Percentiles rank a stretch among this genome's conserved stretches.
These are phyloP conservation scores for Scolopax mira DNA, from an alignment of 2,113 vertebrate genomes.

Conservation along the genomic window DNA sequence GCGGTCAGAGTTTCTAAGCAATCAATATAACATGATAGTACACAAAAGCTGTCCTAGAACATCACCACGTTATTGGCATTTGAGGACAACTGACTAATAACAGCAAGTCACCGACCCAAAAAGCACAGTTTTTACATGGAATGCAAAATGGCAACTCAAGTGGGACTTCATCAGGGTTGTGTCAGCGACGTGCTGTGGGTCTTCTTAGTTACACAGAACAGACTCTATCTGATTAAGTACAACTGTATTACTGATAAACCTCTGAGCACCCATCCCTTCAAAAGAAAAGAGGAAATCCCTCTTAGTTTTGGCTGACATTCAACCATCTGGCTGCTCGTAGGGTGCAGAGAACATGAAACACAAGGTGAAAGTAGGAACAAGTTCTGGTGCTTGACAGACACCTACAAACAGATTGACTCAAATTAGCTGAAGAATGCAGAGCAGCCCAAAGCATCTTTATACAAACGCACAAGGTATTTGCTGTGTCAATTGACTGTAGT, in stretches of 20 bases:
- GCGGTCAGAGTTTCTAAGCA: neutral
- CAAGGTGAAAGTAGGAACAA: neutral
- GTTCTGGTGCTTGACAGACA: neutral
- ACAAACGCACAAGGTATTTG: neutral
- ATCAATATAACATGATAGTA: neutral
- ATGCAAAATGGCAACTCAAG: neutral
- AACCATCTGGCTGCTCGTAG: neutral
- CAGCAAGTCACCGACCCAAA: neutral
- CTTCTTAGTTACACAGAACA: neutral
- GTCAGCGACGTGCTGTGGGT: neutral
- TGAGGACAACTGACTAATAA: neutral
- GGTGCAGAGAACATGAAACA: neutral
- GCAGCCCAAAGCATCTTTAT: neutral
- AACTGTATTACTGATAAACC: neutral
- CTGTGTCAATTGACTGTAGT: neutral
- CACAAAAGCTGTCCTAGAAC: neutral
- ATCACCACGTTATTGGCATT: neutral
- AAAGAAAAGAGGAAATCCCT: conserved; percentile 7
- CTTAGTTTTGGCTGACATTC: neutral
- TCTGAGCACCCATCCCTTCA: neutral
- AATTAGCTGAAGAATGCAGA: neutral
- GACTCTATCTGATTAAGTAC: neutral
- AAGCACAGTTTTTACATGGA: neutral
- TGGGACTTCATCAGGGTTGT: neutral
- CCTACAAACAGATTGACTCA: neutral